These are phyloP conservation scores for Drosophila atripex DNA, from an alignment of 2,888 invertebrate species.

Conservation along the genomic window DNA sequence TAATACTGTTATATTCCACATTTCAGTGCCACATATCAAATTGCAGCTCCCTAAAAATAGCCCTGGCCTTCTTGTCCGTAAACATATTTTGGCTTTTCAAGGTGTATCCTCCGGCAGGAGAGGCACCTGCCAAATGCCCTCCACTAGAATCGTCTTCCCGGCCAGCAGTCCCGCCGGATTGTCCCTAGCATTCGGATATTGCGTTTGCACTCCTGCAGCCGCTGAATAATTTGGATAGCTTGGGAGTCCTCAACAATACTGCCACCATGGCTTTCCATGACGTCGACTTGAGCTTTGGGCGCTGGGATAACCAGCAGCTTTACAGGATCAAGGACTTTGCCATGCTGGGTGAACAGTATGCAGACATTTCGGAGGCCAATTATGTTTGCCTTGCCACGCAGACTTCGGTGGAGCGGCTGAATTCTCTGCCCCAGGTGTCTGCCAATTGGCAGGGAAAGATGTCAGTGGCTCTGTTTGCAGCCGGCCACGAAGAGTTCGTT, in stretches of 20 bases:
- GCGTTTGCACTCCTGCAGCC: conserved; percentile 30
- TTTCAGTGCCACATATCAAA: conserved; percentile 53
- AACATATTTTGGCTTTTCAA: conserved; percentile 62
- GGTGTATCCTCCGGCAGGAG: conserved; percentile 52
- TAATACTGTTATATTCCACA: neutral
- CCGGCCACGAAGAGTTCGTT: conserved; percentile 90
- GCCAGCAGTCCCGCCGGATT: conserved; percentile 20
- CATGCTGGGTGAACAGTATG: conserved; percentile 88
- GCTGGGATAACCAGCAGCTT: conserved; percentile 89
- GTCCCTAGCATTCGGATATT: conserved; percentile 44
- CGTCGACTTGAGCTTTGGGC: conserved; percentile 88
- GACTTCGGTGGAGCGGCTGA: conserved; percentile 92
- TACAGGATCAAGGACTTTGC: conserved; percentile 91
- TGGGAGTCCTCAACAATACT: conserved; percentile 25
- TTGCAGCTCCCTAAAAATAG: conserved; percentile 53
- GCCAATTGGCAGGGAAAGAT: conserved; percentile 94
- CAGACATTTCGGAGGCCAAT: conserved; percentile 71
- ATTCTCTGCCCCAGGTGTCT: conserved; percentile 90
- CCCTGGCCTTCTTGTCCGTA: conserved; percentile 49
- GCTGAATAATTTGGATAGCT: conserved; percentile 23
- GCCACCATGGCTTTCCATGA: conserved; percentile 84
- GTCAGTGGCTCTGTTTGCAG: conserved; percentile 92
- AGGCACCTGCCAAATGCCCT: conserved; percentile 17
- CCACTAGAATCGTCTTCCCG: conserved; percentile 11
- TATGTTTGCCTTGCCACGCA: conserved; percentile 92